Evolutionary conservation across 2,797 vertebrate genomes (phyloP).

Genomic region (Delichon dasypus): DNA sequence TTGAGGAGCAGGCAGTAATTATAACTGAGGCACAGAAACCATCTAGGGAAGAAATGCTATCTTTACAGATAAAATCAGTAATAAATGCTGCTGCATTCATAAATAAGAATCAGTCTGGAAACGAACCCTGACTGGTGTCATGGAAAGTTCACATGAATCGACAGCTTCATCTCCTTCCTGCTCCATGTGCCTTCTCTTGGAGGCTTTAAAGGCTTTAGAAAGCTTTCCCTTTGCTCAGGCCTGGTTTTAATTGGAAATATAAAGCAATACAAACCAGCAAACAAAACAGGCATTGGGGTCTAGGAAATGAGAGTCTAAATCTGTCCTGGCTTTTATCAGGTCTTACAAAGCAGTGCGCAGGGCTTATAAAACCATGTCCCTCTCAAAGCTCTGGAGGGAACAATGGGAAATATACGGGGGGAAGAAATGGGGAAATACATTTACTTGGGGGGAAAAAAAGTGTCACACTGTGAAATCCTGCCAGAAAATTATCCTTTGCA

Average conservation of each 20-base stretch:
- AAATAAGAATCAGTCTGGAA: conserved; percentile 64
- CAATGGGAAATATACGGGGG: not conserved
- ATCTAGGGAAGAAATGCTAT: conserved; percentile 35
- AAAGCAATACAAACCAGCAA: conserved; percentile 12
- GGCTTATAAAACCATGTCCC: not conserved
- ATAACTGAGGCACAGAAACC: conserved; percentile 13
- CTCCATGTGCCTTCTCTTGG: not conserved
- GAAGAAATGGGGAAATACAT: not conserved
- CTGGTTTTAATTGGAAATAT: conserved; percentile 26
- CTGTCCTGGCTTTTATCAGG: not conserved
- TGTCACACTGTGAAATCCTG: not conserved
- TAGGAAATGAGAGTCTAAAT: not conserved
- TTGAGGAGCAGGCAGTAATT: conserved; percentile 19
- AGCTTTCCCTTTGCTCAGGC: not conserved
- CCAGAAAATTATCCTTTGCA: not conserved
- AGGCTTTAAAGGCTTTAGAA: conserved; percentile 38
- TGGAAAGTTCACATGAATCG: conserved; percentile 43
- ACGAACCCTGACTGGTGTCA: conserved; percentile 40
- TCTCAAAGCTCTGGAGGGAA: not conserved
- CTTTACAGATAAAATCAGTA: conserved; percentile 67
- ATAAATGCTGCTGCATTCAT: conserved; percentile 60
- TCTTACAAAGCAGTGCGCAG: not conserved
- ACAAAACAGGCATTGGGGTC: not conserved
- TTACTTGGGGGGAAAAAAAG: rapidly evolving
- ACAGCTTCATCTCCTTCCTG: conserved; percentile 43